phyloP scores from a whole-genome alignment of 2,888 invertebrate species.

The Lasioglossum figueresi region DNA sequence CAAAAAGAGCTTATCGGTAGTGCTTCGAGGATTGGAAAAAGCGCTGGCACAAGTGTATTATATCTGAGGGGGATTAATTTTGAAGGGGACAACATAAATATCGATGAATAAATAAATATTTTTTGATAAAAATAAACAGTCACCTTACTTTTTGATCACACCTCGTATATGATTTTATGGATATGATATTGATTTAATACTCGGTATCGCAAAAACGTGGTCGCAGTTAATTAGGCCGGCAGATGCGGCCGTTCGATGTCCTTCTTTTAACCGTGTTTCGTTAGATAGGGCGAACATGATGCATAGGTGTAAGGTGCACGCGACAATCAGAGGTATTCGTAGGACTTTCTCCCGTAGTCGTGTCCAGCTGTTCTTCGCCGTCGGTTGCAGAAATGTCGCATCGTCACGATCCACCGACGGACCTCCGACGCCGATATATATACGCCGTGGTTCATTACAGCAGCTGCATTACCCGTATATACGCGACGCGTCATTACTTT shows the following conservation, averaged over 20 bases:
- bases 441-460: constrained; percentile 66
- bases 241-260: constrained; percentile 34
- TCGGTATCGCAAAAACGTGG: background rate
- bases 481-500: constrained; percentile 77
- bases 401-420: constrained; percentile 60
- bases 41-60: too few species aligned
- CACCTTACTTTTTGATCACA: too few species aligned
- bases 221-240: constrained; percentile 33
- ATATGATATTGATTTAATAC: too few species aligned
- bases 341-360: background rate
- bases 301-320: constrained; percentile 8
- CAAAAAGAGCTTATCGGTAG: too few species aligned
- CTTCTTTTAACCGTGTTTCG: constrained; percentile 21
- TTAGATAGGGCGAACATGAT: constrained; percentile 24
- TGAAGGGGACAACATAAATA: too few species aligned
- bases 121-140: too few species aligned
- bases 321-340: constrained; percentile 17
- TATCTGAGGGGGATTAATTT: too few species aligned
- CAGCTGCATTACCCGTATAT: constrained; percentile 73
- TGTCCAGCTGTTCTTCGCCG: constrained; percentile 24
- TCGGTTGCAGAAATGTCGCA: constrained; percentile 44
- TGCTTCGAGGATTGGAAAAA: too few species aligned
- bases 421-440: constrained; percentile 61
- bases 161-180: too few species aligned
- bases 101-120: too few species aligned